Base-by-base conservation (phyloP, 2,113 vertebrate genomes). In the Tetrax tetrax region DNA sequence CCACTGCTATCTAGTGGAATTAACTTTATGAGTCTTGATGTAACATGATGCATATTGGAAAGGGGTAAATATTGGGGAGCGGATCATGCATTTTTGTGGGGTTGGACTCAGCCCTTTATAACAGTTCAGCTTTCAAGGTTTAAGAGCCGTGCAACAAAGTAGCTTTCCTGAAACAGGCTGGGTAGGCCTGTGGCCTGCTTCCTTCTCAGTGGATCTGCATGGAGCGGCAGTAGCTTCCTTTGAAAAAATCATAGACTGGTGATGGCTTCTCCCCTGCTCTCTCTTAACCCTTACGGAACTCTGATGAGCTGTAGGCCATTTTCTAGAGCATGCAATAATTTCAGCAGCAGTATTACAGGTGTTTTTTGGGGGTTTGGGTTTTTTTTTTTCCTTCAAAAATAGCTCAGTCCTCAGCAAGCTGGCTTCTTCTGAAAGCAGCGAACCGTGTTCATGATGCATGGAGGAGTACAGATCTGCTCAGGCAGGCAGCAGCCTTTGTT, bases 21-120 rank as follows among this genome's bases (percentile, higher is more conserved):
- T 61, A 35, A 37, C 4, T 47, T 78, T n/a, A 0, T 50, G 23
- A 74, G 4, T 64, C 18, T 86, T 57, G 17, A 18, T 60, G 27
- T 15, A 68, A 50, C 2, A 3, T 11, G 37, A 51, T 7, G 8
- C 3, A 6, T 15, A 25, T 5, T 56, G 47, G 38, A 82, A 94
- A 70, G 9, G 1, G 6, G 47, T 85, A 70, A 65, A 65, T 65
- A 51, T 2, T 14, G 37, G n/a, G 20, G 54, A 78, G 16, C 5
- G 47, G 23, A 57, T 66, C 5, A 33, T 0, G 0, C 0, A 27
- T 43, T 68, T 57, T n/a, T 54, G 17, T 56, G 24, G 12, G 35
- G 2, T 23, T 75, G 15, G 16, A 59, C 8, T 86, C 14, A 68
- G 8, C 5, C 13, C 6, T 54, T 89, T 56, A 14, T 6, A 37